A percentile compares a stretch with the other conserved stretches of the same genome.
phyloP scores from a whole-genome alignment of 2,888 invertebrate genomes.

The Metacarcinus magister region DNA sequence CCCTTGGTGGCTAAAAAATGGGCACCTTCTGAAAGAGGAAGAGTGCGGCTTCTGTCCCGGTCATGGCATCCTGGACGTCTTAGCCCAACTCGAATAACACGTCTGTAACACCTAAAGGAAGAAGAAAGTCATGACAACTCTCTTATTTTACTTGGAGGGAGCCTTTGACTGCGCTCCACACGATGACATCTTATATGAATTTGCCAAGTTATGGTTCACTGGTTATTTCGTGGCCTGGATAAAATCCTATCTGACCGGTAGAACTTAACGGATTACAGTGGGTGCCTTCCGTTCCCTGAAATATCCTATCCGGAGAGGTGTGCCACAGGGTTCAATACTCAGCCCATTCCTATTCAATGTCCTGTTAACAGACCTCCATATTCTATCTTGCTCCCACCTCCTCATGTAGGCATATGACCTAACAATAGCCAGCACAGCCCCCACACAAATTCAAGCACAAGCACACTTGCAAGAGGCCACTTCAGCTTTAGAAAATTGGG shows the following conservation, averaged over 20 bases:
- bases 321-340: neutral
- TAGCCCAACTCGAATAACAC: neutral
- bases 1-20: neutral
- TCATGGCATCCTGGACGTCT: neutral
- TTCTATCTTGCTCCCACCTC: no score
- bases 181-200: neutral
- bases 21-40: neutral
- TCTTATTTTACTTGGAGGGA: neutral
- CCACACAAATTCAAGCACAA: no score
- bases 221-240: neutral
- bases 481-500: no score
- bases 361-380: no score
- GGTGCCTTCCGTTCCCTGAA: no score
- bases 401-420: no score
- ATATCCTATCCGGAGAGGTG: neutral
- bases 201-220: no score
- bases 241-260: neutral
- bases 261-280: no score
- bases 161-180: neutral
- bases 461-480: no score
- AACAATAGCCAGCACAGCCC: no score
- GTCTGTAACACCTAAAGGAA: neutral
- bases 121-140: neutral
- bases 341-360: neutral
- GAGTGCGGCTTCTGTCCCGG: neutral